Percentiles rank a stretch among this genome's conserved stretches.
These are phyloP conservation scores for Fistularia commersonii DNA, from an alignment of 2,797 vertebrate genomes.

Conservation along the genomic window DNA sequence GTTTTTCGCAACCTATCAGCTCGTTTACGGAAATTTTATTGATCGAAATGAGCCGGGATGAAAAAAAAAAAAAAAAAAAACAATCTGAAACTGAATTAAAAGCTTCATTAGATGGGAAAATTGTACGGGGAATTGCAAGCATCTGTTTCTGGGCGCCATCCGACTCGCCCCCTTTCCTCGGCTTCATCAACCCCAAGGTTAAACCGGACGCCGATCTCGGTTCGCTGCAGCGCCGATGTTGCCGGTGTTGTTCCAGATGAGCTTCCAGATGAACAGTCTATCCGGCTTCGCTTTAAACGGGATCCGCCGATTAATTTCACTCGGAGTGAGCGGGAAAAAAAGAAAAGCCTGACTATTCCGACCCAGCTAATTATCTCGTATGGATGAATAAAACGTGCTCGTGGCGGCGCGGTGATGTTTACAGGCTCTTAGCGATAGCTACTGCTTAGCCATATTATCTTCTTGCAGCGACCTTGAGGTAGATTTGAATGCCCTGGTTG, in stretches of 20 bases:
- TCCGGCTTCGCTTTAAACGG: conserved; percentile 17
- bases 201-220: conserved; percentile 70
- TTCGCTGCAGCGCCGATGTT: conserved; percentile 20
- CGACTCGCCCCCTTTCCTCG: conserved; percentile 11
- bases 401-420: too few relatives aligned
- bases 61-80: conserved; percentile 43
- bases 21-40: conserved; percentile 76
- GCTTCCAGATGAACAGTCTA: conserved; percentile 34
- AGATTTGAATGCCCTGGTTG: conserved; percentile 48
- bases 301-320: too few relatives aligned
- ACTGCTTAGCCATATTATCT: background rate
- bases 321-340: too few relatives aligned
- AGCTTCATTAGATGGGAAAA: conserved; percentile 82
- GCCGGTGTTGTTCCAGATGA: conserved; percentile 12
- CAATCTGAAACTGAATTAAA: conserved; percentile 78
- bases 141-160: conserved; percentile 66
- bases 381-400: too few relatives aligned
- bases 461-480: conserved; percentile 58
- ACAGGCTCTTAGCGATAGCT: too few relatives aligned
- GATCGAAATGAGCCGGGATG: conserved; percentile 71
- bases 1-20: conserved; percentile 57
- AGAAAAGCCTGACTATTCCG: too few relatives aligned
- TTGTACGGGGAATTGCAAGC: conserved; percentile 76
- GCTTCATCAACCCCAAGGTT: conserved; percentile 75
- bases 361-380: too few relatives aligned